These are phyloP conservation scores for Hecatera dysodea DNA, from an alignment of 2,888 invertebrate genomes.

Conservation along the genomic window DNA sequence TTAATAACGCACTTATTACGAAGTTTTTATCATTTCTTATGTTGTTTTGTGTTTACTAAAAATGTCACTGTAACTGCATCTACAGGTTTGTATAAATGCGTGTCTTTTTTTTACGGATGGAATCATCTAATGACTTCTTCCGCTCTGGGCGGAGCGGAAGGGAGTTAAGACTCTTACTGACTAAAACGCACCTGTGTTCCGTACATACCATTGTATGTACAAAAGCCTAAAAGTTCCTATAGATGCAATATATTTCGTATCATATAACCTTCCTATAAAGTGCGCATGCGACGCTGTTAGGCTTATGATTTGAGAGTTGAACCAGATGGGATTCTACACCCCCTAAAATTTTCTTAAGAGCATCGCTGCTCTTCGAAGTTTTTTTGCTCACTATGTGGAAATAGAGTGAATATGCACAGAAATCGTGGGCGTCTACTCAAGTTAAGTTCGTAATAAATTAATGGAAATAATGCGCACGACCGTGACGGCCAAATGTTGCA, in stretches of 20 bases:
- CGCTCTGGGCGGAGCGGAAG: too few relatives aligned
- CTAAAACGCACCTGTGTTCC: too few relatives aligned
- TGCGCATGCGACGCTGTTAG: too few relatives aligned
- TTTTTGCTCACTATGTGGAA: not conserved
- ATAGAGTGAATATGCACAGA: not conserved
- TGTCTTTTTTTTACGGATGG: too few relatives aligned
- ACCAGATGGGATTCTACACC: not conserved
- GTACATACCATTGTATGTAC: too few relatives aligned
- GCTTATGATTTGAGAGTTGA: too few relatives aligned
- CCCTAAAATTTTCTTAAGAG: not conserved
- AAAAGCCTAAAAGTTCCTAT: too few relatives aligned
- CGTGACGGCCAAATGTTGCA: conserved; percentile 54
- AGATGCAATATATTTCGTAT: too few relatives aligned
- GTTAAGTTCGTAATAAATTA: conserved; percentile 37
- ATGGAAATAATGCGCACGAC: conserved; percentile 3
- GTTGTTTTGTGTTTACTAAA: not conserved
- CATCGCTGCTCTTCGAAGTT: not conserved
- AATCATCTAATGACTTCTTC: too few relatives aligned
- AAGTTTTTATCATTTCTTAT: not conserved
- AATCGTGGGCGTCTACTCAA: conserved; percentile 20
- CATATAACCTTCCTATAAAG: too few relatives aligned
- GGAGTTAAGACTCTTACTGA: too few relatives aligned
- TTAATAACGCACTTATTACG: too few relatives aligned
- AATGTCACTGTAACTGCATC: not conserved
- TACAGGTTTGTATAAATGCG: not conserved